Evolutionary conservation across 2,888 invertebrate genomes (phyloP), one percentile per base, ranked within the genome.

Genomic region (Drosophila suboccidentalis): DNA sequence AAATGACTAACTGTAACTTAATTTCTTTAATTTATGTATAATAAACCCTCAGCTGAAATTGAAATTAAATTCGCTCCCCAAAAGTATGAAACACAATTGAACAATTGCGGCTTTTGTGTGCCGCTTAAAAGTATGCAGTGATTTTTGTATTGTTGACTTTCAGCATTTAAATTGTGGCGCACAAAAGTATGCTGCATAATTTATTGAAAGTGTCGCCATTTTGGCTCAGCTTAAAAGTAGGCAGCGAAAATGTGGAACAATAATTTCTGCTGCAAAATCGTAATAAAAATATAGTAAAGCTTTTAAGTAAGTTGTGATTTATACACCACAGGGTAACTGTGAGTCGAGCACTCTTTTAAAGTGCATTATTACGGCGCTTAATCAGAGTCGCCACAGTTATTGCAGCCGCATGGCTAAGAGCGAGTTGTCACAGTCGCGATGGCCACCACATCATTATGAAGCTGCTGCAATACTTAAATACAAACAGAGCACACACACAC

Each of bases 401-500:
- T 73, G 58, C 75, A 78, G 55, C 17, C 61, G 43, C 26, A 34
- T 43, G 66, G 72, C 50, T 61, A 49, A 66, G 60, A 63, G 77
- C 59, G 46, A 61, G 49, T 51, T 59, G 68, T 62, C 53, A 41
- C 58, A 54, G 63, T 58, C 58, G 64, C 64, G 46, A 29, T 69
- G 46, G 73, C 39, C 63, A 41, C 73, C 69, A 46, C 77, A 69
- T 80, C 80, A 80, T 78, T 80, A 78, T 80, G 64, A 44, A 22
- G 64, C 75, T 36, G 70, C 46, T 8, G 55, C 64, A 51, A 58
- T 74, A 74, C 76, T 78, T 76, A 61, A 74, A 61, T 34, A 15
- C 61, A 59, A 32, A 55, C 53, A 55, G 54, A 34, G 22, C n/a
- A 29, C n/a, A 50, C 34, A 43, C 36, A 38, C 19, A 58, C n/a